Evolutionary conservation across 2,888 invertebrate genomes (phyloP), one percentile per base, ranked within the genome.

Genomic region (Zhengitettix transpicula): DNA sequence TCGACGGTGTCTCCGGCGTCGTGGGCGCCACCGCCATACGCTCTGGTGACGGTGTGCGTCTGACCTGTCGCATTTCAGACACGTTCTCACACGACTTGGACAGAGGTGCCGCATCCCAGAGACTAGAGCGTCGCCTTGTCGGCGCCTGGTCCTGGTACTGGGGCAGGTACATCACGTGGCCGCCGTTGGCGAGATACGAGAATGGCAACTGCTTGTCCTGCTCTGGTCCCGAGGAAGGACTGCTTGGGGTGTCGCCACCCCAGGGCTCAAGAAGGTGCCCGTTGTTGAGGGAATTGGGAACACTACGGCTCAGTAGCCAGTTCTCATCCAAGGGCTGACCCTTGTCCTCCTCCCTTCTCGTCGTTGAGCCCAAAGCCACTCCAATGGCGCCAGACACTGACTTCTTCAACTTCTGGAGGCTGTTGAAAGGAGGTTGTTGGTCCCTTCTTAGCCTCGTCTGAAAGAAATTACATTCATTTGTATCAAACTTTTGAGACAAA

Each of bases 111-210:
- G 58, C 52, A 1, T 42, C 28, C 16, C 58, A 41, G 16, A 60
- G 52, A 11, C 58, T 42, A 51, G 40, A 42, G 40, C 40, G 53
- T 55, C 40, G n/a, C 28, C 40, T 41, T 12, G 16, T 40, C 52
- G 40, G 47, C 47, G 47, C 12, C 47, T n/a, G 14, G 47, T 47
- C 47, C 14, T 14, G 14, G 64, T 72, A 72, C 60, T 76, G 75
- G 1, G 87, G 87, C 58, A 90, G 76, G 73, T 91, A 91, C 84
- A 91, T 89, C 40, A 89, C 81, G 70, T 87, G 84, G 0, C 84
- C 84, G 0, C 82, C 82, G 67, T 81, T 79, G 1, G 81, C 81
- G 61, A 84, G 70, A 69, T 81, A 83, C 3, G 82, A 77, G 61
- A 78, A 75, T 1, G 74, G 59, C 42, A 47, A 40, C 55, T 63